Evolutionary conservation across 2,113 vertebrate species (phyloP), one percentile per base, ranked within the genome.

Genomic region (Maccullochella peelii): DNA sequence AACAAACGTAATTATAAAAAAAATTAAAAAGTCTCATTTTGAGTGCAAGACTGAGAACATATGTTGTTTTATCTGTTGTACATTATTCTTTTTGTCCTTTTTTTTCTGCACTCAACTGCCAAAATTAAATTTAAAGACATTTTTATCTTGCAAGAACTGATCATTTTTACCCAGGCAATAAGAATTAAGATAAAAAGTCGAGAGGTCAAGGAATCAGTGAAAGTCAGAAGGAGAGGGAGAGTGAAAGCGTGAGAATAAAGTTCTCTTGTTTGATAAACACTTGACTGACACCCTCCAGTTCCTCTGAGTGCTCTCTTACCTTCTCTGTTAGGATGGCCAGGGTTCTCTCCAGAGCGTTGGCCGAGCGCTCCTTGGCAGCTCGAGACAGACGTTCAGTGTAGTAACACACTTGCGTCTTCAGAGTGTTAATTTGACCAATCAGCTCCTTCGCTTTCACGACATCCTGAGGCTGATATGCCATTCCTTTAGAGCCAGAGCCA

Each of bases 361-460:
- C 95, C 1, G 98, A 99, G 83, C 97, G 96, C 12, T 99, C 98
- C 94, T 99, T 99, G 80, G 98, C 98, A 18, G 98, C 96, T 88
- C 98, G 96, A 0, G 98, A 98, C 80, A 99, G 96, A 21, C 98
- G 96, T 78, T 99, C 98, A 2, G 97, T 95, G 66, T 99, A 99
- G 94, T 99, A 99, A 93, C 97, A 98, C 93, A 99, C 97, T 93
- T 99, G 98, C 0, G 98, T 99, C 95, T 99, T 99, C 89, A 99
- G 94, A 3, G 98, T 99, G 92, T 98, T 99, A 86, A 99, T 98
- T 47, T 99, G 98, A 77, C 96, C 97, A 40, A 99, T 99, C 66
- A 99, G 97, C 94, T 99, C 98, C 94, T 98, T 99, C 25, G 98
- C 98, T 92, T 97, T 96, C 66, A 97, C 50, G 0, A 99, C 95